Percentiles rank a stretch among this genome's conserved stretches.
phyloP scores from a whole-genome alignment of 2,888 invertebrate genomes.

The Drosophila eohydei region DNA sequence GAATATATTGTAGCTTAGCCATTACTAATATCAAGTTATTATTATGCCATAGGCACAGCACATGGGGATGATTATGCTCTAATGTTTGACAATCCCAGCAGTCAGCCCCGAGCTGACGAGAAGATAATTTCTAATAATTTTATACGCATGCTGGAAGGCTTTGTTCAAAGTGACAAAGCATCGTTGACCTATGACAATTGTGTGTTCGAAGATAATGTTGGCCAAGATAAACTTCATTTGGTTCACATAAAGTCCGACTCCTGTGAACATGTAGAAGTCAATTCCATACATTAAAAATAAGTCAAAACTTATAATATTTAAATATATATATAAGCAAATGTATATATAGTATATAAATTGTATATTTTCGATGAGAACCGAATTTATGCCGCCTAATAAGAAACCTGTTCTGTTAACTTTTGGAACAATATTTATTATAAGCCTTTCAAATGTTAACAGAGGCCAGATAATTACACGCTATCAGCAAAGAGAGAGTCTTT shows the following conservation, averaged over 20 bases:
- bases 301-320: not conserved
- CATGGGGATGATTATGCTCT: constrained; percentile 76
- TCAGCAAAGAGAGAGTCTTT: not conserved
- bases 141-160: constrained; percentile 71
- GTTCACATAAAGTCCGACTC: constrained; percentile 54
- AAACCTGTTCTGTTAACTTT: not conserved
- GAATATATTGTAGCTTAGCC: not conserved
- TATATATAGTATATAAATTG: not conserved
- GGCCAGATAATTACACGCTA: not conserved
- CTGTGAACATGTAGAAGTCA: constrained; percentile 30
- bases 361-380: not conserved
- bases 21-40: not conserved
- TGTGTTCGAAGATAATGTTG: constrained; percentile 59
- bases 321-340: not conserved
- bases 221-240: constrained; percentile 40
- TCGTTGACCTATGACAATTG: constrained; percentile 63
- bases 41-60: constrained; percentile 55
- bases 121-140: constrained; percentile 62
- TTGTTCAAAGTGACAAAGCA: constrained; percentile 40
- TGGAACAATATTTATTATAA: not conserved
- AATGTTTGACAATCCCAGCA: constrained; percentile 43
- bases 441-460: not conserved
- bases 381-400: not conserved
- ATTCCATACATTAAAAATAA: not conserved
- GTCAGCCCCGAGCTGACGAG: constrained; percentile 42